Evolutionary conservation across 2,797 vertebrate genomes (phyloP), one percentile per base, ranked within the genome.

Genomic region (Mormyrops boulengeri): DNA sequence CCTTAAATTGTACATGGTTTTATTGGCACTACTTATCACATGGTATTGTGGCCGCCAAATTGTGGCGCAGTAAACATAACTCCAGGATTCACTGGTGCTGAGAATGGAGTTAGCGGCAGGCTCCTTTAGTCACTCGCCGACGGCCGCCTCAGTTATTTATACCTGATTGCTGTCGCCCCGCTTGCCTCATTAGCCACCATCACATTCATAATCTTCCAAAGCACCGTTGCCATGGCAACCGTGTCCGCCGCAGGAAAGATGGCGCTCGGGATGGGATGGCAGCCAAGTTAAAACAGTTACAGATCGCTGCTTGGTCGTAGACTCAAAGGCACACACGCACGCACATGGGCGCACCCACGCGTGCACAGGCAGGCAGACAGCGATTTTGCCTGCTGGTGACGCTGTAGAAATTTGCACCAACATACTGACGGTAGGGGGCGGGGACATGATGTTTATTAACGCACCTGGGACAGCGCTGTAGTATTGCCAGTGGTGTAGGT

Each of bases 131-230:
- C 3, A 55, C 41, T 12, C 12, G 38, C 17, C 34, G n/a, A 7
- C 7, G 7, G 30, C 41, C 41, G 53, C 87, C 60, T 66, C 34
- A 2, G 53, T 86, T 52, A 86, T 34, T 53, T 47, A 69, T 87
- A 69, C 62, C 60, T 22, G 44, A 87, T 52, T 69, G 34, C 69
- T 69, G 60, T 69, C 11, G 38, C 57, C 57, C 22, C 19, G 85
- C 57, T 49, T 50, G n/a, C 60, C 41, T 88, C 84, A 8, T 60
- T 86, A 85, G 34, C 82, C 57, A 6, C 82, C 26, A 55, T 89
- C 57, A 55, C 85, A 82, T 80, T 30, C 50, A 57, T 87, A 88
- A 49, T 80, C 85, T 89, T 89, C 49, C 55, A 60, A 88, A 60
- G 30, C 49, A 60, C 44, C 11, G 44, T 87, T 44, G 8, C 84